Evolutionary conservation across 2,888 invertebrate species (phyloP).

Genomic region (Elgonia sp.): DNA sequence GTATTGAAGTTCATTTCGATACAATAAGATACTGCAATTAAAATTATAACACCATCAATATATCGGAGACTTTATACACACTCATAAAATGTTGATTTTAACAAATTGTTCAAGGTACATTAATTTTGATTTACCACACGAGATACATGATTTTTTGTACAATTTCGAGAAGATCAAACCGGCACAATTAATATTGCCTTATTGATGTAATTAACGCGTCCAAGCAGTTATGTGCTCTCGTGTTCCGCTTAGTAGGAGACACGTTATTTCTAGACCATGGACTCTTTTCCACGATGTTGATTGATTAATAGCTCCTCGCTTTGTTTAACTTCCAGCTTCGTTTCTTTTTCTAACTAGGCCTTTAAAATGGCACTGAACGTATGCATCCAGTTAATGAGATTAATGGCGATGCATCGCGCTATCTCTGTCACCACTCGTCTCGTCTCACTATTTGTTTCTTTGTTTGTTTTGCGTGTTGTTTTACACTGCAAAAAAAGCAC

Average conservation of each 20-base stretch:
- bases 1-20: too few relatives aligned
- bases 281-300: conserved; percentile 70
- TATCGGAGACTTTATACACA: too few relatives aligned
- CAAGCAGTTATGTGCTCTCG: conserved; percentile 38
- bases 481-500: conserved; percentile 7
- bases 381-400: conserved; percentile 60
- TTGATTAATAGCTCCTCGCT: conserved; percentile 63
- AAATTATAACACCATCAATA: too few relatives aligned
- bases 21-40: too few relatives aligned
- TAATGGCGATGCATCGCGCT: conserved; percentile 46
- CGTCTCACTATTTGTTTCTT: neutral
- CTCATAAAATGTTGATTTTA: too few relatives aligned
- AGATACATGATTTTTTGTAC: too few relatives aligned
- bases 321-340: conserved; percentile 48
- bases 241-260: conserved; percentile 61
- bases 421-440: conserved; percentile 15
- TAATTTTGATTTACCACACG: too few relatives aligned
- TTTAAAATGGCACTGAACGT: conserved; percentile 56
- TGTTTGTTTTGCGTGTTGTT: conserved; percentile 21
- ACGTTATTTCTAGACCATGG: conserved; percentile 67
- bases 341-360: conserved; percentile 62
- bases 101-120: too few relatives aligned
- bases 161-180: too few relatives aligned
- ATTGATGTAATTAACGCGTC: conserved; percentile 57
- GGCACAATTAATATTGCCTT: conserved; percentile 45